Conservation (phyloP, 2,888 invertebrate genomes). For the Labia minor region DNA sequence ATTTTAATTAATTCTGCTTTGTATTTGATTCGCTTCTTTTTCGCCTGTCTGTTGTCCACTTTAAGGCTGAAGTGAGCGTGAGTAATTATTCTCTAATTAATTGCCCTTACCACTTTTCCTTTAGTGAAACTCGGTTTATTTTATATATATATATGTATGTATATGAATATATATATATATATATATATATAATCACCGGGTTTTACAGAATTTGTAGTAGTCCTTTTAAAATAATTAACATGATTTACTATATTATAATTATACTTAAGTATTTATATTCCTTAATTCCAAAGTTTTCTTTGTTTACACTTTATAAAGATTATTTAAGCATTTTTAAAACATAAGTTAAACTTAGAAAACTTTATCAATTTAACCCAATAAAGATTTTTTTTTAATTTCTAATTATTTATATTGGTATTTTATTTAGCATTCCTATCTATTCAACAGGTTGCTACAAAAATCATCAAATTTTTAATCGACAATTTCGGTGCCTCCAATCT, state of each 20-base stretch:
- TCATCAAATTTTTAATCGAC: constrained; percentile 94
- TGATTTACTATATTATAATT: constrained; percentile 5
- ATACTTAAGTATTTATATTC: neutral
- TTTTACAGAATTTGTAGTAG: constrained; percentile 13
- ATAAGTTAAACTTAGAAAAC: too few species aligned
- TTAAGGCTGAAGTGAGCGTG: constrained; percentile 61
- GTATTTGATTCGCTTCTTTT: constrained; percentile 16
- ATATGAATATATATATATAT: too few species aligned
- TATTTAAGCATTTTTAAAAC: too few species aligned
- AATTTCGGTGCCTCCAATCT: constrained; percentile 92
- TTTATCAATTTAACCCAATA: constrained; percentile 15
- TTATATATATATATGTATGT: constrained; percentile 14
- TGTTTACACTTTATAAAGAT: too few species aligned
- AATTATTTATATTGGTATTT: constrained; percentile 17
- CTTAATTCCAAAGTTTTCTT: neutral
- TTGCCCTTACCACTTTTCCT: constrained; percentile 1
- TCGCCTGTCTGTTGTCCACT: constrained; percentile 38
- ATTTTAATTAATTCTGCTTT: constrained; percentile 17
- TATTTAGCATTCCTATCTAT: constrained; percentile 14
- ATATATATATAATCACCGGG: neutral
- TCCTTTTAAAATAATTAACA: constrained; percentile 21
- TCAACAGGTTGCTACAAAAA: constrained; percentile 77
- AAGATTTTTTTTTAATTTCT: constrained; percentile 23
- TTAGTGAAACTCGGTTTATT: constrained; percentile 18
- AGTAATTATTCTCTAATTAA: constrained; percentile 38